These are phyloP conservation scores for Venusia cambrica DNA, from an alignment of 2,888 invertebrate genomes.

Conservation along the genomic window DNA sequence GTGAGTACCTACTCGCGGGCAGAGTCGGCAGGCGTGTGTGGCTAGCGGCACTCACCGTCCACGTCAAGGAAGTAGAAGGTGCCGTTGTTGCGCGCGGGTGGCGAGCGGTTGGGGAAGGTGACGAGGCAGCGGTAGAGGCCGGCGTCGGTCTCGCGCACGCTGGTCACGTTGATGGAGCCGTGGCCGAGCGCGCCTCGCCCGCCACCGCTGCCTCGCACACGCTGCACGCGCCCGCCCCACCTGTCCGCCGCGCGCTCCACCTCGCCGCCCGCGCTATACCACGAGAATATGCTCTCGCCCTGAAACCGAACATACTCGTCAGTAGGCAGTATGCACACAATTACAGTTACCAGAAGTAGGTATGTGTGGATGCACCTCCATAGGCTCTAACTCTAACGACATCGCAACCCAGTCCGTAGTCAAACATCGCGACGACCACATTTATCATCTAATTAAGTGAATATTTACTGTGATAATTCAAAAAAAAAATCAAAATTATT, in stretches of 20 bases:
- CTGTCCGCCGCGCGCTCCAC: conserved; percentile 84
- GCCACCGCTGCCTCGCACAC: conserved; percentile 74
- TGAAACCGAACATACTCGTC: conserved; percentile 48
- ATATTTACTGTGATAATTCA: too few species aligned
- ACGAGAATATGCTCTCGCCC: conserved; percentile 90
- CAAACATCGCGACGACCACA: too few species aligned
- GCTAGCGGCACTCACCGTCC: conserved; percentile 83
- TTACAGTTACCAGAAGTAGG: too few species aligned
- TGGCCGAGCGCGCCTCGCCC: conserved; percentile 69
- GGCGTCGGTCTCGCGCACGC: conserved; percentile 92
- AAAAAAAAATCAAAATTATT: too few species aligned
- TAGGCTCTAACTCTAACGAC: conserved; percentile 4
- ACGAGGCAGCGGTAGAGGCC: conserved; percentile 96
- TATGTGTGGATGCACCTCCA: neutral
- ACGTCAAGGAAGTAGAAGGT: conserved; percentile 94
- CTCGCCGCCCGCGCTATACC: conserved; percentile 83
- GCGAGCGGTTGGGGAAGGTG: conserved; percentile 92
- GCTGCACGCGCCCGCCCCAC: conserved; percentile 87
- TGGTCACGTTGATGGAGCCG: conserved; percentile 91
- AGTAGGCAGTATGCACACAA: neutral
- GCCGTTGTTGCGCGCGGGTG: conserved; percentile 92
- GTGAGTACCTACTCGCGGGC: too few species aligned
- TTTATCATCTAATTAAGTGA: too few species aligned
- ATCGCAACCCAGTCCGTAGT: too few species aligned
- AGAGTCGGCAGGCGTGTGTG: neutral